Percentiles rank a stretch among this genome's conserved stretches.
Evolutionary conservation across 2,888 invertebrate genomes (phyloP).

Genomic region (Polydesmus complanatus): DNA sequence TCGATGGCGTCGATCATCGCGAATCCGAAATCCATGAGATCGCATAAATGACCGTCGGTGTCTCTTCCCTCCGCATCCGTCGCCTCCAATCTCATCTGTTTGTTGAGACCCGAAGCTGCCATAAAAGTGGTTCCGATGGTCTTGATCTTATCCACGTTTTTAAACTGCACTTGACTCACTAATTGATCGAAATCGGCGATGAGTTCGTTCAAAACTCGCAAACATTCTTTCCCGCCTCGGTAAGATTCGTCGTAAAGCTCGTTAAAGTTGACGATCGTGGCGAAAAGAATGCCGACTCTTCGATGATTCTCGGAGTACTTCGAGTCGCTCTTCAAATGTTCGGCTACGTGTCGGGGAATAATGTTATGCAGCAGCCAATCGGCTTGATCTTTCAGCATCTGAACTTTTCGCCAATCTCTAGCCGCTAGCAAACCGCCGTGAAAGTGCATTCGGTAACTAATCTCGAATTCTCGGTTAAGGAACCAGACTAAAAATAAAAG

Average conservation of each 20-base stretch:
- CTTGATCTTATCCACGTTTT: slow-evolving; percentile 91
- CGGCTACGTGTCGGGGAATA: slow-evolving; percentile 87
- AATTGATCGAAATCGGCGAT: slow-evolving; percentile 93
- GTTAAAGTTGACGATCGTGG: slow-evolving; percentile 90
- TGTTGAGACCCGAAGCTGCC: slow-evolving; percentile 92
- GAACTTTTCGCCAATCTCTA: slow-evolving; percentile 72
- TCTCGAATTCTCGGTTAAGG: slow-evolving; percentile 88
- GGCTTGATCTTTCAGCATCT: slow-evolving; percentile 86
- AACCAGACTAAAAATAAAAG: slow-evolving; percentile 81
- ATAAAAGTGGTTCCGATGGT: slow-evolving; percentile 94
- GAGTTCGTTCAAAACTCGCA: slow-evolving; percentile 86
- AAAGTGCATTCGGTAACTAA: slow-evolving; percentile 81
- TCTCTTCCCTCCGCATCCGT: slow-evolving; percentile 38
- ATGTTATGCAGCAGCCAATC: slow-evolving; percentile 94
- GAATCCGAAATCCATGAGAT: slow-evolving; percentile 84
- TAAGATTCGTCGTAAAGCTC: slow-evolving; percentile 97
- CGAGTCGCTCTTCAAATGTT: slow-evolving; percentile 79
- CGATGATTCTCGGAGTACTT: slow-evolving; percentile 85
- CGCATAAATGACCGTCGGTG: slow-evolving; percentile 62
- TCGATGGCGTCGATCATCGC: slow-evolving; percentile 77
- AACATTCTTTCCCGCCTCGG: slow-evolving; percentile 82
- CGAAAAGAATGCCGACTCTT: slow-evolving; percentile 85
- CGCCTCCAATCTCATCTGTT: slow-evolving; percentile 46
- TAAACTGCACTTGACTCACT: slow-evolving; percentile 62
- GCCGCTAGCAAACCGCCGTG: slow-evolving; percentile 84